Conservation (phyloP, 2,888 invertebrate species). For the Nineta flava region DNA sequence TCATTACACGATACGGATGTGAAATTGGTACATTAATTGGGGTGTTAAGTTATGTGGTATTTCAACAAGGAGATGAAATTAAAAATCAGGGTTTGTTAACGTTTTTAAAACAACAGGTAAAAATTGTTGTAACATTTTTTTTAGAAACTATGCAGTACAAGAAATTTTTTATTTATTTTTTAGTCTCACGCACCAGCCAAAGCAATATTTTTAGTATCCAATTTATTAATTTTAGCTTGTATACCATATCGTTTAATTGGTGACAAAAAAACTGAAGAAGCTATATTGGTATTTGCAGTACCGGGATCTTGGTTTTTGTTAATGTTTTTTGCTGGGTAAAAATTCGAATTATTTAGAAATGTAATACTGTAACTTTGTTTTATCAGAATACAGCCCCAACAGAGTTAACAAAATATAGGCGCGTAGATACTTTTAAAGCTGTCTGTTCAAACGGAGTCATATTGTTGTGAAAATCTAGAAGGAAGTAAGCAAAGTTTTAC, state of each 20-base stretch:
- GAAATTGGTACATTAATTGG: constrained; percentile 77
- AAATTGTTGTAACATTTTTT: constrained; percentile 10
- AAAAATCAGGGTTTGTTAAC: constrained; percentile 83
- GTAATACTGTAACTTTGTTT: background rate
- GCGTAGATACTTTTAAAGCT: background rate
- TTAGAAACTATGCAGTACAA: too few relatives aligned
- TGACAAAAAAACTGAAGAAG: constrained; percentile 71
- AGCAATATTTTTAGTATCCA: constrained; percentile 81
- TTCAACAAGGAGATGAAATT: constrained; percentile 90
- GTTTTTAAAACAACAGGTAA: constrained; percentile 83
- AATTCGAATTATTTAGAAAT: background rate
- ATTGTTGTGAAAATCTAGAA: too few relatives aligned
- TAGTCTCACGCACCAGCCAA: constrained; percentile 91
- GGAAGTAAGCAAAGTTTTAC: too few relatives aligned
- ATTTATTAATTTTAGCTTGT: constrained; percentile 74
- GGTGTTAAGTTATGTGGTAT: constrained; percentile 72
- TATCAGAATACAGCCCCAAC: background rate
- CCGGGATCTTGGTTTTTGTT: constrained; percentile 95
- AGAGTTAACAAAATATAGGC: background rate
- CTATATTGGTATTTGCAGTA: constrained; percentile 77
- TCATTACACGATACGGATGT: constrained; percentile 46
- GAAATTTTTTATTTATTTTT: constrained; percentile 20
- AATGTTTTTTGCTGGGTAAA: constrained; percentile 97
- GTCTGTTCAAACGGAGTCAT: too few relatives aligned
- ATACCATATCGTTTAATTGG: constrained; percentile 70